Base-by-base conservation (phyloP, 2,888 invertebrate genomes). In the Cantharis nigra region DNA sequence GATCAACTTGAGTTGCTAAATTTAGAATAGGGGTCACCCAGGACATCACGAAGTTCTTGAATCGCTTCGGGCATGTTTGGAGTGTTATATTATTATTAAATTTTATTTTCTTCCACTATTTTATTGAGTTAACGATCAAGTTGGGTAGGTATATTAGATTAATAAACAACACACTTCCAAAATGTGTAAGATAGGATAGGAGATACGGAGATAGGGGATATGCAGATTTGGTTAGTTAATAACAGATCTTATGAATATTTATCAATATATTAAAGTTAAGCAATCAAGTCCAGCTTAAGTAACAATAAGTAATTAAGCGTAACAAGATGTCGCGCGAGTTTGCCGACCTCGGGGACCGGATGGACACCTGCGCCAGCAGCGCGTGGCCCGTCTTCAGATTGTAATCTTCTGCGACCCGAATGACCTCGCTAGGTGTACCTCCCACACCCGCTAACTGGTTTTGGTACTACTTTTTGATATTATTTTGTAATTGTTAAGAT, bases 241-340 rank as follows among this genome's bases (percentile, higher is more conserved):
- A 77, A 71, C 33, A 73, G 74, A 64, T 63, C 63, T 78, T 75
- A 86, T 86, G 83, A 85, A 86, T 86, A 86, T 86, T 85, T 84
- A 86, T 85, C 79, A 80, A 77, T 78, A 79, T 82, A 81, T 82
- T 81, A 81, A 74, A 77, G 75, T 20, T 72, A 69, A 74, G 78
- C 80, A 83, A 82, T 82, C 82, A 82, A 84, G 82, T 81, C 81
- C 80, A 81, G 83, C 82, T 83, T 83, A 83, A 83, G 80, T 81
- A 85, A 87, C 87, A 87, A 87, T 87, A 86, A 85, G 86, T 85
- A 87, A 88, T 87, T 87, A 87, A 87, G 82, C 83, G 79, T 83
- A 84, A 86, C 87, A 87, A 87, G 86, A 87, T 86, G 87, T 86
- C 85, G 85, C 86, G 79, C 79, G 83, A 80, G 81, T 80, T 82